These are phyloP conservation scores for Empidonax traillii DNA, from an alignment of 2,113 vertebrate species.

Conservation along the genomic window DNA sequence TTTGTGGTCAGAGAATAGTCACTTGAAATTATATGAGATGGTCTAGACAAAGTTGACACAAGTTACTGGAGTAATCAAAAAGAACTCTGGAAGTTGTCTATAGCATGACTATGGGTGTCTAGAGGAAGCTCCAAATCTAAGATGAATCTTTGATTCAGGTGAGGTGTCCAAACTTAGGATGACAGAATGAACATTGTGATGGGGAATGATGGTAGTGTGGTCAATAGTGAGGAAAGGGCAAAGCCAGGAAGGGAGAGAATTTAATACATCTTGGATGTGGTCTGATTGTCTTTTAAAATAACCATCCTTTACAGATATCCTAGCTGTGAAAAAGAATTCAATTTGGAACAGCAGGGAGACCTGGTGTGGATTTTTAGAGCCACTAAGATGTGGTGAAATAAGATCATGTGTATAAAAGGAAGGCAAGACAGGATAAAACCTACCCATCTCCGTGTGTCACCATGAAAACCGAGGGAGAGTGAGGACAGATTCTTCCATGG, in stretches of 20 bases:
- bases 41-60: background rate
- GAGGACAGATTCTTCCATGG: background rate
- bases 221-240: background rate
- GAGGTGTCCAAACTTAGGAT: background rate
- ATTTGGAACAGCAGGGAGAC: background rate
- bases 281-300: background rate
- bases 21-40: background rate
- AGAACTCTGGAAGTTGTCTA: background rate
- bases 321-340: background rate
- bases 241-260: background rate
- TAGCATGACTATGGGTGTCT: background rate
- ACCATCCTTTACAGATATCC: background rate
- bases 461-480: background rate
- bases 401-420: background rate
- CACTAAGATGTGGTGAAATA: background rate
- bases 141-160: background rate
- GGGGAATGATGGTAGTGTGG: background rate
- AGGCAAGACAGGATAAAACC: background rate
- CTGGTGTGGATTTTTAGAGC: background rate
- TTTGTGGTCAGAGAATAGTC: background rate
- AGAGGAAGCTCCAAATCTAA: background rate
- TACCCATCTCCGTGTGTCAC: accelerated
- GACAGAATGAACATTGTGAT: background rate
- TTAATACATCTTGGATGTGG: background rate
- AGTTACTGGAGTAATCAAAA: background rate